Evolutionary conservation across 2,888 invertebrate genomes (phyloP).

Genomic region (Automeris io): DNA sequence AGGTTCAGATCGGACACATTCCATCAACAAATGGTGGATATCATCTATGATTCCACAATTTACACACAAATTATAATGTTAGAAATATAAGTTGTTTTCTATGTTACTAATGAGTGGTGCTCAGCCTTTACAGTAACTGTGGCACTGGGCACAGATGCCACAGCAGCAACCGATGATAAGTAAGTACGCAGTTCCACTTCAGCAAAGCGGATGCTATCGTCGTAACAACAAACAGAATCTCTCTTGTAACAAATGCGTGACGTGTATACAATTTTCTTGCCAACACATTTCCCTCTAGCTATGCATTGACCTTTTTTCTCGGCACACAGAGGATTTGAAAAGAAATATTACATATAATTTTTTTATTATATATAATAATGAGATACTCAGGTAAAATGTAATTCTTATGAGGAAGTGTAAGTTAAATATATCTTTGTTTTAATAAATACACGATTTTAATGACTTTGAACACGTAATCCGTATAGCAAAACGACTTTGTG

Average conservation of each 20-base stretch:
- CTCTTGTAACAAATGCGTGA: slow-evolving; percentile 38
- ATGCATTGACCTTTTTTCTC: slow-evolving; percentile 41
- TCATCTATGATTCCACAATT: no score
- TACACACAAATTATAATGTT: neutral
- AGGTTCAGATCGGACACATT: no score
- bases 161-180: neutral
- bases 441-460: no score
- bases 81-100: neutral
- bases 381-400: no score
- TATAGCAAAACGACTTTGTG: no score
- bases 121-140: neutral
- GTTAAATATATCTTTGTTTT: no score
- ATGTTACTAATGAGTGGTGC: neutral
- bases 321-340: slow-evolving; percentile 40
- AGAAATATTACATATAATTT: neutral
- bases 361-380: neutral
- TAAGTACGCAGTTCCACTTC: neutral
- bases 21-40: no score
- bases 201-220: slow-evolving; percentile 21
- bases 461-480: no score
- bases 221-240: slow-evolving; percentile 53
- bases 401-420: no score
- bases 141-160: neutral
- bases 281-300: slow-evolving; percentile 29
- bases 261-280: slow-evolving; percentile 39